Evolutionary conservation across 2,113 vertebrate species (phyloP).

Genomic region (Eptesicus fuscus): DNA sequence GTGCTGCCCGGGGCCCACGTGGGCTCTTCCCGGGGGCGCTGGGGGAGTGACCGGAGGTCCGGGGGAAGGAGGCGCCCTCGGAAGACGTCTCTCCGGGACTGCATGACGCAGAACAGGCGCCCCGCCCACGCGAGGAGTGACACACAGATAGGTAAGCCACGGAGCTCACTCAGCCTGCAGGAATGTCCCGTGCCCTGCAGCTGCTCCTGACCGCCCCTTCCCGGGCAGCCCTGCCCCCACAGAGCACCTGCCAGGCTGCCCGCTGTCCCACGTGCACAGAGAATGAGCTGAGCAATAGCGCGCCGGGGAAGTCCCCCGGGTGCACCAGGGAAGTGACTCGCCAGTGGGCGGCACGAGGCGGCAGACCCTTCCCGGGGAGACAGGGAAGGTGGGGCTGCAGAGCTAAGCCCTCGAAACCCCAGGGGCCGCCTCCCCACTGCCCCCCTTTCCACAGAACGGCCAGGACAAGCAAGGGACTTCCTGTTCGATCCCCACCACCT

Average conservation of each 20-base stretch:
- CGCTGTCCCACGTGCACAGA: neutral
- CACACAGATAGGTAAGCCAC: neutral
- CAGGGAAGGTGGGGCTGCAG: neutral
- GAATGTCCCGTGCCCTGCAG: neutral
- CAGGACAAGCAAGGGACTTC: neutral
- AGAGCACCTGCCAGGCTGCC: neutral
- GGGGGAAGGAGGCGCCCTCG: neutral
- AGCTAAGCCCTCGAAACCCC: neutral
- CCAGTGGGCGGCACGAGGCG: rapidly evolving
- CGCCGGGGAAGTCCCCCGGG: neutral
- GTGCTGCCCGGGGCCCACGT: rapidly evolving
- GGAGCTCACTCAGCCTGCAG: neutral
- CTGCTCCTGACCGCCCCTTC: neutral
- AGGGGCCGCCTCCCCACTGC: too few relatives aligned
- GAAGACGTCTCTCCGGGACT: neutral
- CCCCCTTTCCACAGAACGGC: rapidly evolving
- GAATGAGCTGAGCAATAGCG: neutral
- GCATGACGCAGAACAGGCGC: neutral
- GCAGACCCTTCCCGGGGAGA: neutral
- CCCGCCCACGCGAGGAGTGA: neutral
- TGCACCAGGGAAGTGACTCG: neutral
- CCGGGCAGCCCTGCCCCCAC: neutral
- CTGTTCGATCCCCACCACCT: too few relatives aligned
- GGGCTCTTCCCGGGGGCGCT: neutral
- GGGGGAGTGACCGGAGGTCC: neutral